Base-by-base conservation (phyloP, 2,113 vertebrate genomes). In the Trogon melanurus region DNA sequence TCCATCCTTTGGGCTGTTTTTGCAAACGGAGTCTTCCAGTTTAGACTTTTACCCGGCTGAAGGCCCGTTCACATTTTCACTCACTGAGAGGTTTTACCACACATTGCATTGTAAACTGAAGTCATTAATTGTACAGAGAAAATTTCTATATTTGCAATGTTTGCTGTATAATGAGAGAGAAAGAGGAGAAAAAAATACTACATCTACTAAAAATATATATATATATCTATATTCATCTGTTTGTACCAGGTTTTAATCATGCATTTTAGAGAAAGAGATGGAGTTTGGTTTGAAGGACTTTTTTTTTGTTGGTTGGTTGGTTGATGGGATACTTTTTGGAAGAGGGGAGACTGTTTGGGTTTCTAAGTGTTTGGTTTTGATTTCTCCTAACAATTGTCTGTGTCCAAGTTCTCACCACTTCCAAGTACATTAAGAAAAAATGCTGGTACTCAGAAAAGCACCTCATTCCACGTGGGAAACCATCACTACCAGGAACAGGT, bases 91-190 rank as follows among this genome's bases (percentile, higher is more conserved):
- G 91, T 95, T 96, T 96, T 93, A 83, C 94, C 92, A 97, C 92
- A 58, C 66, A 38, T 92, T 66, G 94, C 89, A 87, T 96, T 97
- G 95, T 96, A 97, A 92, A 95, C 95, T 74, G 89, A 96, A 94
- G 96, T 98, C 96, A 25, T 98, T 97, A 94, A 89, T 95, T 99
- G 99, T 99, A 99, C 98, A 99, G 98, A 99, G 98, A 98, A 98
- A 98, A 98, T 98, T 98, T 99, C 98, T 99, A 99, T 99, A 99
- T 99, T 99, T 99, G 98, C 99, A 98, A 98, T 96, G 98, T 99
- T 98, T 99, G 98, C 98, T 99, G 98, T 99, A 98, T 98, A 98
- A 98, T 47, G 93, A 98, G 97, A 98, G 79, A 98, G 97, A 97
- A 91, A 97, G 93, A 95, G 71, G 98, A 97, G 86, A 97, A 93